phyloP scores from a whole-genome alignment of 2,113 vertebrate genomes.

The Odontophorus gujanensis region DNA sequence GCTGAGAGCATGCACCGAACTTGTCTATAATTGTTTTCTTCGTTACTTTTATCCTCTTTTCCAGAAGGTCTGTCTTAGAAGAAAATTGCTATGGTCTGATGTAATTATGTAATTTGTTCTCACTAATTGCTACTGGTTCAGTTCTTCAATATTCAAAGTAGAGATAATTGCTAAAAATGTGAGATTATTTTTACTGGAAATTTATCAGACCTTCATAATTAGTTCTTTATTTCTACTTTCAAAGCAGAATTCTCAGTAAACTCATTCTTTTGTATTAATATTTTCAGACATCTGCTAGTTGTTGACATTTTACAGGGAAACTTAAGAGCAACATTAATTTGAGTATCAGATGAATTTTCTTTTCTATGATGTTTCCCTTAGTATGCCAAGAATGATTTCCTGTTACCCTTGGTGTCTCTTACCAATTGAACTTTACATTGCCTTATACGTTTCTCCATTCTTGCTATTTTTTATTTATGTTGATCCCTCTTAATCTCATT shows the following conservation, averaged over 20 bases:
- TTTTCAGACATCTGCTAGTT: conserved; percentile 49
- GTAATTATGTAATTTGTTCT: background rate
- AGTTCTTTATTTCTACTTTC: background rate
- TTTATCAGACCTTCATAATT: background rate
- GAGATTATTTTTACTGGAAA: background rate
- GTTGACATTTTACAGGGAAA: conserved; percentile 48
- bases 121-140: background rate
- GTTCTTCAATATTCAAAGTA: background rate
- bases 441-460: background rate
- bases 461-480: background rate
- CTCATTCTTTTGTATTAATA: background rate
- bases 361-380: background rate
- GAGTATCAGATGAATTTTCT: conserved; percentile 2
- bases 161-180: background rate
- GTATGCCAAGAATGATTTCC: background rate
- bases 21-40: background rate
- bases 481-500: background rate
- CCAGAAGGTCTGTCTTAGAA: background rate
- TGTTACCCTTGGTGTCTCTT: background rate
- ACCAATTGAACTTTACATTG: background rate
- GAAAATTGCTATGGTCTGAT: background rate
- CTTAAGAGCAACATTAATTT: background rate
- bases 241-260: background rate
- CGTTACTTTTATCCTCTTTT: background rate
- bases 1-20: background rate